phyloP scores from a whole-genome alignment of 2,888 invertebrate species.

The Lycia hirtaria region DNA sequence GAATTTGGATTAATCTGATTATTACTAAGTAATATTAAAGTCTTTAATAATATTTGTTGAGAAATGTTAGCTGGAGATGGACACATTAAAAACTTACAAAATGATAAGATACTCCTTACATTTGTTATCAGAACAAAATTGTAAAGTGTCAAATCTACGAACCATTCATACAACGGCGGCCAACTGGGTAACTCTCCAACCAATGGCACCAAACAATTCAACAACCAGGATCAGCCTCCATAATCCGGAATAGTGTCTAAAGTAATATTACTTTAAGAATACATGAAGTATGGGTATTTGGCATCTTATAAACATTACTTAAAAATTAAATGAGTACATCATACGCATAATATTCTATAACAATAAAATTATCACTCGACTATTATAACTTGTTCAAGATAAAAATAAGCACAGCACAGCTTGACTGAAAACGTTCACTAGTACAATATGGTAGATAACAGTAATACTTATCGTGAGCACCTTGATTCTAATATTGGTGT shows the following conservation, averaged over 20 bases:
- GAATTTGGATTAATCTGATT: too few species aligned
- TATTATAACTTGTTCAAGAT: slow-evolving; percentile 58
- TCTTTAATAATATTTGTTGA: too few species aligned
- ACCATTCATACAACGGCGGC: slow-evolving; percentile 42
- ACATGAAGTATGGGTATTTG: slow-evolving; percentile 74
- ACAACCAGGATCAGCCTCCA: slow-evolving; percentile 56
- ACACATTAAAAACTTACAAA: too few species aligned
- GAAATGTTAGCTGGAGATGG: too few species aligned
- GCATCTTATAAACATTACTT: slow-evolving; percentile 75
- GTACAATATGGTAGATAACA: slow-evolving; percentile 48
- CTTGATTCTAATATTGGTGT: slow-evolving; percentile 24
- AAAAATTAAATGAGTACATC: slow-evolving; percentile 58
- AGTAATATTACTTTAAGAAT: slow-evolving; percentile 44
- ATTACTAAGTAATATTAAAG: too few species aligned
- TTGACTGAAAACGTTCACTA: slow-evolving; percentile 59
- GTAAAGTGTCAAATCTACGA: slow-evolving; percentile 21
- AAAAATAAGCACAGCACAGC: slow-evolving; percentile 71
- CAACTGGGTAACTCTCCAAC: slow-evolving; percentile 59
- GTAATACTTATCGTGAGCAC: slow-evolving; percentile 56
- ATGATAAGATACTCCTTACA: too few species aligned
- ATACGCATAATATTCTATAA: slow-evolving; percentile 38
- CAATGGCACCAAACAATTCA: slow-evolving; percentile 58
- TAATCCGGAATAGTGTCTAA: slow-evolving; percentile 54
- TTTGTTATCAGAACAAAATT: neutral
- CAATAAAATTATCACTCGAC: slow-evolving; percentile 64